Evolutionary conservation across 2,113 vertebrate genomes (phyloP).

Genomic region (Rhea pennata): DNA sequence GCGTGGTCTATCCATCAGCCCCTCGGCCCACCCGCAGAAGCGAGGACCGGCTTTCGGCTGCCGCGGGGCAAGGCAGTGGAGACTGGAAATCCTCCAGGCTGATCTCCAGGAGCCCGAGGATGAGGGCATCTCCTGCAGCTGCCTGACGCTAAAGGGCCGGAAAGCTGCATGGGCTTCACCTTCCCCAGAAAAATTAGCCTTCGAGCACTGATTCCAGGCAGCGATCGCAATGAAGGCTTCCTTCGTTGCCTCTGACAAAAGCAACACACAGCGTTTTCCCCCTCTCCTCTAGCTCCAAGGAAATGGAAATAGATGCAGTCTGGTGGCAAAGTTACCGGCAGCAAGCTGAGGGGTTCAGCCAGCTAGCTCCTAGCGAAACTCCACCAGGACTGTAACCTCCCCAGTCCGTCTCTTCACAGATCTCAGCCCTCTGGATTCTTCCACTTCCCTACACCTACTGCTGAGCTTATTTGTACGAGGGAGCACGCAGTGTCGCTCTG

Average conservation of each 20-base stretch:
- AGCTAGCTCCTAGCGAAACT: neutral
- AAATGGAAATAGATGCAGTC: neutral
- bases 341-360: neutral
- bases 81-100: neutral
- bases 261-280: neutral
- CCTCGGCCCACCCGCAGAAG: neutral
- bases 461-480: neutral
- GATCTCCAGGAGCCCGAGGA: neutral
- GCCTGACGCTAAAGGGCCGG: neutral
- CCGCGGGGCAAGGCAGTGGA: accelerated
- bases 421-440: neutral
- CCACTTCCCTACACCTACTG: neutral
- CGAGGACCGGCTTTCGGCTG: neutral
- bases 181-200: neutral
- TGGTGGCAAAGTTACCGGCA: neutral
- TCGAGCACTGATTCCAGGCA: neutral
- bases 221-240: neutral
- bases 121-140: neutral
- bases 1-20: neutral
- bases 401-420: neutral
- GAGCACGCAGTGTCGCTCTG: neutral
- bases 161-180: neutral
- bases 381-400: neutral
- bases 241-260: neutral
- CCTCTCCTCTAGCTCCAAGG: neutral